Evolutionary conservation across 2,888 invertebrate species (phyloP), one percentile per base, ranked within the genome.

Genomic region (Chymomyza amoena): DNA sequence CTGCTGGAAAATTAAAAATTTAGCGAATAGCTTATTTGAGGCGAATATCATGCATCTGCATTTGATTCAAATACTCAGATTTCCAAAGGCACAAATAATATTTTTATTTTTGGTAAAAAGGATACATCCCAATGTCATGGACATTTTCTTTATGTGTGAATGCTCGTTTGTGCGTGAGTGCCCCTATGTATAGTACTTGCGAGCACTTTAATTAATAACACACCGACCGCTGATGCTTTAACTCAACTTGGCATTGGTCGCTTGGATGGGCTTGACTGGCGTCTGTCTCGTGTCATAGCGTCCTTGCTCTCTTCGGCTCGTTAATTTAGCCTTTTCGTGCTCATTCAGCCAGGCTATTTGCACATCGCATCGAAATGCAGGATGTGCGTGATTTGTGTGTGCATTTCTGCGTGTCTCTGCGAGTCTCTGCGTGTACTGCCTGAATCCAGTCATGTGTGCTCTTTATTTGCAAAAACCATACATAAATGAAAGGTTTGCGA

Each of bases 311-410:
- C 39, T 45, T 13, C 67, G 64, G 66, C 64, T 60, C 66, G 74
- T 67, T 75, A 70, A 67, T 69, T 66, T 59, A 45, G 69, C 61
- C 57, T 57, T 57, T 57, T 57, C 57, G 57, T 57, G 57, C 25
- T 18, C 57, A 25, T 57, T 57, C 57, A 57, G 18, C 57, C 25
- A 25, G 57, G 20, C 25, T 57, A 57, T 57, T 57, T 57, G 28
- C 25, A 6, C 25, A 25, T 45, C 13, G 32, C 32, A 32, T 32
- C 32, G 32, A 32, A 7, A 25, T 25, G 25, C 25, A 25, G 25
- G 25, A 25, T n/a, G 13, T 13, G 13, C 13, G 39, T 45, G 39
- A 32, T 32, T 32, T 45, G 39, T 13, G 13, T 45, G 39, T 45
- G 39, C 13, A 13, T 45, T 4, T 45, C 13, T 15, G 39, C 13